Percentiles rank a stretch among this genome's conserved stretches.
phyloP scores from a whole-genome alignment of 2,797 vertebrate species.

The Decapterus maruadsi region DNA sequence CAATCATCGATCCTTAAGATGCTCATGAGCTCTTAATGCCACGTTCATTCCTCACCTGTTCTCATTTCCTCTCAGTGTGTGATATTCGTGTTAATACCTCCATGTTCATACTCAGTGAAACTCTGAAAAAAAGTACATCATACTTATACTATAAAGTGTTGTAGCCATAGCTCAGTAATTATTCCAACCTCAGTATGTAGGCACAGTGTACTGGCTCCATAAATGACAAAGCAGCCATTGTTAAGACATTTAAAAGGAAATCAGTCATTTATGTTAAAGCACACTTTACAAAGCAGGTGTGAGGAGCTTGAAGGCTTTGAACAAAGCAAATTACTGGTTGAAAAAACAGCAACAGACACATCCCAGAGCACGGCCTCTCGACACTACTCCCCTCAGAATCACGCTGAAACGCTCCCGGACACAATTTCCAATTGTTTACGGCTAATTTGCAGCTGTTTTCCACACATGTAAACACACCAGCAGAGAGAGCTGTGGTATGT shows the following conservation, averaged over 20 bases:
- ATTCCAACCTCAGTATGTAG: constrained; percentile 39
- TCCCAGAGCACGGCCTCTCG: constrained; percentile 6
- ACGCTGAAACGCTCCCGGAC: constrained; percentile 35
- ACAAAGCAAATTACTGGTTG: constrained; percentile 48
- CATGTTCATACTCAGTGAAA: constrained; percentile 30
- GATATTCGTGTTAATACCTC: not conserved
- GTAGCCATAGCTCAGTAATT: constrained; percentile 37
- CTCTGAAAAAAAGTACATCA: constrained; percentile 6
- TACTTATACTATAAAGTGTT: constrained; percentile 10
- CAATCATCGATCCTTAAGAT: constrained; percentile 7
- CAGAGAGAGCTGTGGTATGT: constrained; percentile 11
- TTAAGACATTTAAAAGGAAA: constrained; percentile 44
- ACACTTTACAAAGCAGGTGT: constrained; percentile 60
- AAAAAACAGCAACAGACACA: constrained; percentile 15
- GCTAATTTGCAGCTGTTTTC: constrained; percentile 71
- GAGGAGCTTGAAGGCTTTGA: constrained; percentile 43
- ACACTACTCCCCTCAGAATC: constrained; percentile 21
- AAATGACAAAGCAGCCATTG: constrained; percentile 39
- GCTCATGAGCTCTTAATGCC: not conserved
- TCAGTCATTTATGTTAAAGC: constrained; percentile 49
- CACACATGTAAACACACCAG: constrained; percentile 65
- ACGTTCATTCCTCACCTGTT: not conserved
- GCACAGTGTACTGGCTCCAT: constrained; percentile 31
- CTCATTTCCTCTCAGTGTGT: not conserved
- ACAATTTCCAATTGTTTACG: constrained; percentile 71